A percentile compares a stretch with the other conserved stretches of the same genome.
Evolutionary conservation across 2,888 invertebrate species (phyloP).

Genomic region (Octonoba sinensis): DNA sequence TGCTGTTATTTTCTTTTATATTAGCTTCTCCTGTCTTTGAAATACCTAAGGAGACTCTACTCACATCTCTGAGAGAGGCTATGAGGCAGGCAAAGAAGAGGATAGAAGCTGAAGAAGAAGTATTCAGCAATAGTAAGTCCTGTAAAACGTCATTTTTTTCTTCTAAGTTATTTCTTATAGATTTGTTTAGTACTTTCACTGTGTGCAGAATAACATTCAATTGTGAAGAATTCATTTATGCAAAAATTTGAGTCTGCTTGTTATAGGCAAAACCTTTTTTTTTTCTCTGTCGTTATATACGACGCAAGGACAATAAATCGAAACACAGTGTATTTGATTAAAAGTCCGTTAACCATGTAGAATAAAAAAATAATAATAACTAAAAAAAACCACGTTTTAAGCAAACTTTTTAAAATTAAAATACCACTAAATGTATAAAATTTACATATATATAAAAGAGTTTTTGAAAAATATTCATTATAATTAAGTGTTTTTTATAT

Average conservation of each 20-base stretch:
- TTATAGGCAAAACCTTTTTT: neutral
- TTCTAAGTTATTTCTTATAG: neutral
- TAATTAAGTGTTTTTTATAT: too few relatives aligned
- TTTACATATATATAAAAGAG: too few relatives aligned
- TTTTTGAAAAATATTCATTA: too few relatives aligned
- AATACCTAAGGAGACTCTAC: constrained; percentile 43
- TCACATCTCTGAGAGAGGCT: constrained; percentile 46
- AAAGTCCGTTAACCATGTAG: too few relatives aligned
- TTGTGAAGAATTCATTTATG: neutral
- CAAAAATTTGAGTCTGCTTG: neutral
- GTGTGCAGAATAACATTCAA: neutral
- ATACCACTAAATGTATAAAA: too few relatives aligned
- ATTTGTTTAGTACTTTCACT: neutral
- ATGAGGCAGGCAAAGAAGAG: constrained; percentile 70
- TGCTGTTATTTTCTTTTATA: neutral
- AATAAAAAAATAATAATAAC: too few relatives aligned
- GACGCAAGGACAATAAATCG: too few relatives aligned
- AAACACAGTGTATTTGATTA: too few relatives aligned
- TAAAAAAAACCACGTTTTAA: too few relatives aligned
- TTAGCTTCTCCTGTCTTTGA: constrained; percentile 49
- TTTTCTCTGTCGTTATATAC: neutral
- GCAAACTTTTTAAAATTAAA: too few relatives aligned
- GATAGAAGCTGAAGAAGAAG: constrained; percentile 49
- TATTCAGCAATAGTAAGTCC: constrained; percentile 56
- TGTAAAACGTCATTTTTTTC: too few relatives aligned